phyloP scores from a whole-genome alignment of 1,140 invertebrate genomes.

The Apolygus lucorum region DNA sequence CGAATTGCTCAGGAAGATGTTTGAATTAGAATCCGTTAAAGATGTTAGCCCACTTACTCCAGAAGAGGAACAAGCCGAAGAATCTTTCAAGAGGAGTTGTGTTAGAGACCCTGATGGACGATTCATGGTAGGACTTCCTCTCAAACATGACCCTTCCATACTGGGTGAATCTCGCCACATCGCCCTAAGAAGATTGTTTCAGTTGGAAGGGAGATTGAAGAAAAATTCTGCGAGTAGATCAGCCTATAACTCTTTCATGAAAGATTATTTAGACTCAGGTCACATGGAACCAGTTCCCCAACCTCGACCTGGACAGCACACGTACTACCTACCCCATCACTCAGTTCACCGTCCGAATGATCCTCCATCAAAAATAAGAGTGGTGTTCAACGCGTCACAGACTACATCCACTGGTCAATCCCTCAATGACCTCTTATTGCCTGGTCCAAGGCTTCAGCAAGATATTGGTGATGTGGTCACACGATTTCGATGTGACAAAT shows the following conservation, averaged over 20 bases:
- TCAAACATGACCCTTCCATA: conserved; percentile 25
- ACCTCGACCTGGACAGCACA: not conserved
- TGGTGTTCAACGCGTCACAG: conserved; percentile 16
- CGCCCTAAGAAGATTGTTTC: conserved; percentile 26
- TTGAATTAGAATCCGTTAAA: not conserved
- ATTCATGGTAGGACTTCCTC: conserved; percentile 36
- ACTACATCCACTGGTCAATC: not conserved
- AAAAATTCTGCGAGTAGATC: conserved; percentile 32
- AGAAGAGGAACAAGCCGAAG: conserved; percentile 1
- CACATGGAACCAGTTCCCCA: conserved; percentile 34
- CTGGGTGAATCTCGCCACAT: conserved; percentile 29
- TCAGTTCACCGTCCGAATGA: not conserved
- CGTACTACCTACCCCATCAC: conserved; percentile 17
- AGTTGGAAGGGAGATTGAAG: conserved; percentile 33
- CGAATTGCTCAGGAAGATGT: not conserved
- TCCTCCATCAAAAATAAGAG: conserved; percentile 5
- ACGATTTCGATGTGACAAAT: not conserved
- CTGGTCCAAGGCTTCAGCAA: not conserved
- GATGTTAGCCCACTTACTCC: not conserved
- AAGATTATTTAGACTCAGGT: conserved; percentile 37
- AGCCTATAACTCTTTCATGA: conserved; percentile 36
- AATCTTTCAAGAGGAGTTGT: not conserved
- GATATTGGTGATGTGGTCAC: not conserved
- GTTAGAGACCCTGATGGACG: conserved; percentile 25
- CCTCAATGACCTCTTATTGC: conserved; percentile 1